phyloP scores from a whole-genome alignment of 2,113 vertebrate genomes.

The Conger conger region DNA sequence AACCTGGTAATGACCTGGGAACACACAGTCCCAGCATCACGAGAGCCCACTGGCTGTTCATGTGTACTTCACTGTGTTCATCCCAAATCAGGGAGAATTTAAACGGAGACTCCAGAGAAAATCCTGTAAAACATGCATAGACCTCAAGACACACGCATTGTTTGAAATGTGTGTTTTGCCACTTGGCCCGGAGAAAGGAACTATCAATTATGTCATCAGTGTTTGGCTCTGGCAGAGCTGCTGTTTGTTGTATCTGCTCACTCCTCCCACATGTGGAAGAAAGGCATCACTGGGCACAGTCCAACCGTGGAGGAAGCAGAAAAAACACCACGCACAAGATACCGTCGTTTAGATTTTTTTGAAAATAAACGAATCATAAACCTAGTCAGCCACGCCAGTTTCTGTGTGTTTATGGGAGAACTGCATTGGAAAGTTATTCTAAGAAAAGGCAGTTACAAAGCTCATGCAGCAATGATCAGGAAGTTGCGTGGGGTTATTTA shows the following conservation, averaged over 20 bases:
- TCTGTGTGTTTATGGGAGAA: background rate
- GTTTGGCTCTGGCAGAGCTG: background rate
- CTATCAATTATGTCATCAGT: conserved; percentile 5
- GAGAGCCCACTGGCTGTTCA: background rate
- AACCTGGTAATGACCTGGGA: background rate
- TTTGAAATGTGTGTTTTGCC: background rate
- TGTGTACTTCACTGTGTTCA: background rate
- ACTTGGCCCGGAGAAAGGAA: background rate
- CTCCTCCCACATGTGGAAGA: background rate
- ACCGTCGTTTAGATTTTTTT: background rate
- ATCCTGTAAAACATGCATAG: background rate
- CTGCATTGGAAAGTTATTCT: conserved; percentile 10
- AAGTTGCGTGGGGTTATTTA: background rate
- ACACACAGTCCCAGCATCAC: background rate
- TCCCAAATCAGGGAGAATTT: background rate
- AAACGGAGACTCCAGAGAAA: background rate
- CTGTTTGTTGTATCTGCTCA: background rate
- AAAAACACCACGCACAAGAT: background rate
- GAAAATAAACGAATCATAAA: background rate
- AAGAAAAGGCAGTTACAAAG: background rate
- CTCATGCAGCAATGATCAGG: background rate
- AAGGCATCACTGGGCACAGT: background rate
- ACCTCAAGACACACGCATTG: background rate
- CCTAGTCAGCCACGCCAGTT: background rate
- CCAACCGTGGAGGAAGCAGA: background rate